Evolutionary conservation across 2,113 vertebrate species (phyloP).

Genomic region (Pomatostomus ruficeps): DNA sequence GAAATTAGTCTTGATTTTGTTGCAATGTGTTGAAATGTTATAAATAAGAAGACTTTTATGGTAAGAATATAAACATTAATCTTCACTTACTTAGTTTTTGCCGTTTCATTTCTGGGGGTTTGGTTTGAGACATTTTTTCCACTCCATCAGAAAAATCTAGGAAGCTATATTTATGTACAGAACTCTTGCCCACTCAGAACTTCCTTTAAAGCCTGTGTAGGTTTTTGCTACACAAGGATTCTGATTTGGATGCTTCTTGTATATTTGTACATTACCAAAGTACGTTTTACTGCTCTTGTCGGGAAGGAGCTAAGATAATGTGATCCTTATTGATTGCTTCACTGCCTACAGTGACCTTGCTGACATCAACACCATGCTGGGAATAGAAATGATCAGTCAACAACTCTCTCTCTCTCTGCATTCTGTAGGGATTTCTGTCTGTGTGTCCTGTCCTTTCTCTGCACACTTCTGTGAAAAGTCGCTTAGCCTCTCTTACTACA

Average conservation of each 20-base stretch:
- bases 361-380: background rate
- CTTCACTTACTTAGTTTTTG: background rate
- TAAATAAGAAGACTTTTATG: background rate
- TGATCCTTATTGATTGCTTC: background rate
- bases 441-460: background rate
- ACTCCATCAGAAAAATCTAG: background rate
- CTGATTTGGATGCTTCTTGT: background rate
- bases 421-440: background rate
- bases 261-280: background rate
- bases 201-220: background rate
- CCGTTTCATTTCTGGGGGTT: background rate
- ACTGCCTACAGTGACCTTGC: constrained; percentile 7
- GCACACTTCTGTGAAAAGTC: background rate
- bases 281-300: background rate
- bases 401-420: background rate
- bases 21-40: constrained; percentile 17
- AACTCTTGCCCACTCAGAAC: background rate
- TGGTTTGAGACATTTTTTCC: background rate
- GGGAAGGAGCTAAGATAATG: background rate
- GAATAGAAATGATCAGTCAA: constrained; percentile 41
- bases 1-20: constrained; percentile 23
- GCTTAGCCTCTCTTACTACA: background rate
- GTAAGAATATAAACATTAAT: constrained; percentile 3
- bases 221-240: background rate
- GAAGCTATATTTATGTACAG: background rate